Evolutionary conservation across 2,888 invertebrate species (phyloP).

Genomic region (Pyrrhosoma nymphula): DNA sequence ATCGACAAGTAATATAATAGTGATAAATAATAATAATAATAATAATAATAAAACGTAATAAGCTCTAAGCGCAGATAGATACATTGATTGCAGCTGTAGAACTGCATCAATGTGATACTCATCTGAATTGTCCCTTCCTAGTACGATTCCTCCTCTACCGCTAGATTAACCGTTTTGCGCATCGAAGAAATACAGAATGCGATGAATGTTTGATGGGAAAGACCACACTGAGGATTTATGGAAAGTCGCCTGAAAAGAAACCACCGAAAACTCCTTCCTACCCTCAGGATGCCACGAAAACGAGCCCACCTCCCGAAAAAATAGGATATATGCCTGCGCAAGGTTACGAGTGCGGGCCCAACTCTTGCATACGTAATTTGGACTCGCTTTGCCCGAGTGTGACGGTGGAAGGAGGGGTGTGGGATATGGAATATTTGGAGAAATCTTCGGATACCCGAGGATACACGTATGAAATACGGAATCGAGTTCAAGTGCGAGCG

Average conservation of each 20-base stretch:
- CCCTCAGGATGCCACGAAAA: neutral
- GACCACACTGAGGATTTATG: neutral
- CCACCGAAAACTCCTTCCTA: neutral
- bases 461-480: slow-evolving; percentile 61
- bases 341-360: neutral
- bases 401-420: neutral
- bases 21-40: too few species aligned
- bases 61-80: too few species aligned
- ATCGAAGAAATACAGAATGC: neutral
- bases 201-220: neutral
- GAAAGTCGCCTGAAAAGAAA: neutral
- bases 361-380: slow-evolving; percentile 17
- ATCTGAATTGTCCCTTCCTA: neutral
- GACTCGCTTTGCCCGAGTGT: neutral
- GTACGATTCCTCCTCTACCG: neutral
- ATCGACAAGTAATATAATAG: too few species aligned
- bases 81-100: too few species aligned
- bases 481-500: neutral
- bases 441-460: neutral
- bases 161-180: neutral
- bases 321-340: neutral
- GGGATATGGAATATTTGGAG: slow-evolving; percentile 12
- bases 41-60: too few species aligned
- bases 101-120: neutral
- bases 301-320: neutral